These are phyloP conservation scores for Sula dactylatra DNA, from an alignment of 2,113 vertebrate genomes.

Conservation along the genomic window DNA sequence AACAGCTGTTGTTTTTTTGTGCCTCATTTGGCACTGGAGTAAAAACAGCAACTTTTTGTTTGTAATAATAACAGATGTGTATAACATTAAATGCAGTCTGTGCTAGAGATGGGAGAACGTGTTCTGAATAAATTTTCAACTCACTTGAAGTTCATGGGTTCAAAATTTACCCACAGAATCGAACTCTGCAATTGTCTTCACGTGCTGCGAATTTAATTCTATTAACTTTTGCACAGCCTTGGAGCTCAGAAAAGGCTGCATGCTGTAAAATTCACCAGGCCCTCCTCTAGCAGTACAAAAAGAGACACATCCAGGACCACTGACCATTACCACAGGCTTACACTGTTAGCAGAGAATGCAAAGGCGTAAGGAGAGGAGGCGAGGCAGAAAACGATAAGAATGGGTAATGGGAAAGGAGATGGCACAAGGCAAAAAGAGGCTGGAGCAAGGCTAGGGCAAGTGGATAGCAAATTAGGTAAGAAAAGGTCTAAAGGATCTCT, in stretches of 20 bases:
- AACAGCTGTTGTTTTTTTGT: slow-evolving; percentile 79
- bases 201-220: slow-evolving; percentile 16
- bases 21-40: slow-evolving; percentile 71
- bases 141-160: slow-evolving; percentile 60
- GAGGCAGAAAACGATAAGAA: not conserved
- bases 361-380: not conserved
- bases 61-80: slow-evolving; percentile 81
- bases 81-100: slow-evolving; percentile 73
- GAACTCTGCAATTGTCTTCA: slow-evolving; percentile 27
- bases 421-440: not conserved
- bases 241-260: not conserved
- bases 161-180: slow-evolving; percentile 62
- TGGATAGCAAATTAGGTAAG: not conserved
- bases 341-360: not conserved
- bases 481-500: not conserved
- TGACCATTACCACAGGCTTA: not conserved
- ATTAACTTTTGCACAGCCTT: not conserved
- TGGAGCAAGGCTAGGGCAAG: not conserved
- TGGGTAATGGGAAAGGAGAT: not conserved
- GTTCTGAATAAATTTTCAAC: slow-evolving; percentile 65
- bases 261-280: not conserved
- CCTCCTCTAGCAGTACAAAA: not conserved
- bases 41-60: slow-evolving; percentile 76
- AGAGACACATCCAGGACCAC: not conserved
- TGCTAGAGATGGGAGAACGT: slow-evolving; percentile 47